A percentile compares a stretch with the other conserved stretches of the same genome.
Evolutionary conservation across 2,113 vertebrate genomes (phyloP).

Genomic region (Heliornis fulica): DNA sequence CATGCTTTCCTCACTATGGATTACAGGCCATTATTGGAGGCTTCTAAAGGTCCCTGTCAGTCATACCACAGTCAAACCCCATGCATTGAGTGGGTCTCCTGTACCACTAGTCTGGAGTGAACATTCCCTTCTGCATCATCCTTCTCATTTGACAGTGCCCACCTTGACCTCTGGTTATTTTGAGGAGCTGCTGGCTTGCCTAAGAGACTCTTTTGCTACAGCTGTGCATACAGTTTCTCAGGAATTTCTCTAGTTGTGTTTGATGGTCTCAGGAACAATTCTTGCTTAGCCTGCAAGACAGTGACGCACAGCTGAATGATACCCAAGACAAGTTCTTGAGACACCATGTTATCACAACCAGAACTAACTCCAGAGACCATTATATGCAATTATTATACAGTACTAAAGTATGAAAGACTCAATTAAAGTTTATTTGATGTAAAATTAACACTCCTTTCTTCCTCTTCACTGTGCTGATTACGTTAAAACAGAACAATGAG

Average conservation of each 20-base stretch:
- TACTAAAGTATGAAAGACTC: constrained; percentile 51
- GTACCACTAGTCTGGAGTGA: background rate
- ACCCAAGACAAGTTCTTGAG: background rate
- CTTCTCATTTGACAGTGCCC: background rate
- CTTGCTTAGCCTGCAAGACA: background rate
- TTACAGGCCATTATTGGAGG: background rate
- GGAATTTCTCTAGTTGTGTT: background rate
- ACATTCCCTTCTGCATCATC: background rate
- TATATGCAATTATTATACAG: constrained; percentile 32
- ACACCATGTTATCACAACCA: background rate
- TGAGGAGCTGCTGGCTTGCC: background rate
- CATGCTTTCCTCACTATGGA: fast-evolving
- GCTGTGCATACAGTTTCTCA: background rate
- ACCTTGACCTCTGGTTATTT: background rate
- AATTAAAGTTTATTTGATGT: constrained; percentile 56
- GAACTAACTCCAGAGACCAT: constrained; percentile 18
- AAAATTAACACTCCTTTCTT: constrained; percentile 61
- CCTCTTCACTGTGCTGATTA: constrained; percentile 55
- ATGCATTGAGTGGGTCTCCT: background rate
- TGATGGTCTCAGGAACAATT: background rate
- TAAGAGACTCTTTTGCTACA: background rate
- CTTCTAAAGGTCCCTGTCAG: background rate
- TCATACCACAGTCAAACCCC: background rate
- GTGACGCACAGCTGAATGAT: background rate
- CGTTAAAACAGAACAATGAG: constrained; percentile 54